phyloP scores from a whole-genome alignment of 2,113 vertebrate species.

The Passer domesticus region DNA sequence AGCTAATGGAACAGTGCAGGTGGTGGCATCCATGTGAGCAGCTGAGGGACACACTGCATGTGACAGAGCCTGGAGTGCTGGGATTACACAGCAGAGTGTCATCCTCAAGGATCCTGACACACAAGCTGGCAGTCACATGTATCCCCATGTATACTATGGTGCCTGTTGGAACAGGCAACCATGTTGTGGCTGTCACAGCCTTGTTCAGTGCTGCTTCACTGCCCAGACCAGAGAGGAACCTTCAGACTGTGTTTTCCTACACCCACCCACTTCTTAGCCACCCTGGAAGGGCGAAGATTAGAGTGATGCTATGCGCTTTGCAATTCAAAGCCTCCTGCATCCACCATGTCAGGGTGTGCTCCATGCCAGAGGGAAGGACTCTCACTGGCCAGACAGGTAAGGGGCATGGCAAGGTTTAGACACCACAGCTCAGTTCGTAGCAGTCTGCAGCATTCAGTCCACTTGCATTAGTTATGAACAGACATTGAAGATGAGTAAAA shows the following conservation, averaged over 20 bases:
- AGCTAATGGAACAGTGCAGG: background rate
- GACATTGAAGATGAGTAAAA: background rate
- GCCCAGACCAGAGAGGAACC: background rate
- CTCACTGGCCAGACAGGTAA: background rate
- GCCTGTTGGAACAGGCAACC: background rate
- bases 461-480: background rate
- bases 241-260: background rate
- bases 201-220: background rate
- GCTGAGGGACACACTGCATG: background rate
- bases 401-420: accelerated
- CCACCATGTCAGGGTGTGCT: accelerated
- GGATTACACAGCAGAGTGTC: background rate
- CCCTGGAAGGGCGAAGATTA: background rate
- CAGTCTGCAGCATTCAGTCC: background rate
- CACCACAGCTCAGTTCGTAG: background rate
- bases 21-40: background rate
- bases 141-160: too few relatives aligned
- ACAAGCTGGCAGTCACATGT: background rate
- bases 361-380: background rate
- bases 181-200: background rate
- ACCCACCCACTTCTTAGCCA: background rate
- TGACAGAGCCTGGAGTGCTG: background rate
- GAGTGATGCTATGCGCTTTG: background rate
- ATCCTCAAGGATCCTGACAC: background rate
- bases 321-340: background rate